Conservation (phyloP, 2,797 vertebrate genomes). For the Sparus aurata region DNA sequence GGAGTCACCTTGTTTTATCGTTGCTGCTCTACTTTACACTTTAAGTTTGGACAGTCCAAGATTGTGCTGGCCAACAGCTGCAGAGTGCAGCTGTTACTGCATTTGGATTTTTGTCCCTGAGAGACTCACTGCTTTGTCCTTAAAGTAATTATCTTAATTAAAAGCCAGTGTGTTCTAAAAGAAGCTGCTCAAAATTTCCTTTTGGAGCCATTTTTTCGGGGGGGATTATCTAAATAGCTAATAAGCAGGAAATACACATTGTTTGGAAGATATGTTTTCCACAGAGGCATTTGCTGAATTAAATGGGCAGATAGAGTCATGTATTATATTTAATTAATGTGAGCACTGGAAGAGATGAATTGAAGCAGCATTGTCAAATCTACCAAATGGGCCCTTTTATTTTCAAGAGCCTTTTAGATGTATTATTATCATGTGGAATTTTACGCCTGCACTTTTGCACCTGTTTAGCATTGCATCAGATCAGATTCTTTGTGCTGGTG, state of each 20-base stretch:
- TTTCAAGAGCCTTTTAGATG: conserved; percentile 27
- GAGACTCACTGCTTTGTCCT: conserved; percentile 34
- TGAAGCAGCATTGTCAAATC: conserved; percentile 39
- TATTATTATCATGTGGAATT: conserved; percentile 27
- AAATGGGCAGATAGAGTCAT: conserved; percentile 4
- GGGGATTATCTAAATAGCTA: conserved; percentile 13
- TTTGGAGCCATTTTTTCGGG: conserved; percentile 35
- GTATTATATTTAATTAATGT: not conserved
- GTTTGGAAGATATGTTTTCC: conserved; percentile 21
- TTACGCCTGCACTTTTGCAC: conserved; percentile 50
- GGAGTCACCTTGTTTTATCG: conserved; percentile 48
- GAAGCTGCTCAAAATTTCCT: conserved; percentile 38
- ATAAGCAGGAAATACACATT: conserved; percentile 24
- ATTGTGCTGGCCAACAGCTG: conserved; percentile 55
- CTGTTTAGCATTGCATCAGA: conserved; percentile 41
- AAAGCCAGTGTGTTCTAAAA: conserved; percentile 35
- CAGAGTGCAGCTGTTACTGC: conserved; percentile 44
- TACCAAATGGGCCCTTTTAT: conserved; percentile 23
- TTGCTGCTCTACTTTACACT: conserved; percentile 64
- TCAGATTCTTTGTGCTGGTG: conserved; percentile 40
- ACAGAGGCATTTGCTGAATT: conserved; percentile 9
- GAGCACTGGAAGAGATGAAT: conserved; percentile 28
- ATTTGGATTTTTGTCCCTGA: conserved; percentile 42
- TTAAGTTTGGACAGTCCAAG: conserved; percentile 54
- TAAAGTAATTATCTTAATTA: conserved; percentile 46